A percentile compares a stretch with the other conserved stretches of the same genome.
phyloP scores from a whole-genome alignment of 2,888 invertebrate genomes.

The Brenthis daphne region DNA sequence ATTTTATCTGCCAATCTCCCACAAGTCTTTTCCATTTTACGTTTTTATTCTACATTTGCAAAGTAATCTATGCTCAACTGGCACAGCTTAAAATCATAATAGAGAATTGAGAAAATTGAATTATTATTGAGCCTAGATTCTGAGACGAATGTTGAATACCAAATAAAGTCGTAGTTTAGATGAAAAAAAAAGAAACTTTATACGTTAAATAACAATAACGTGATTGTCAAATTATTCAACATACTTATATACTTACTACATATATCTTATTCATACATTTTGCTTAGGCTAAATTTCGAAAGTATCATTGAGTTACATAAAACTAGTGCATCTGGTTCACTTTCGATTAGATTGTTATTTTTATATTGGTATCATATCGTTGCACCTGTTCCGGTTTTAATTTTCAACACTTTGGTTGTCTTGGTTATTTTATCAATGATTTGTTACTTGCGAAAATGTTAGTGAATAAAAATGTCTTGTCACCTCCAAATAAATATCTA shows the following conservation, averaged over 20 bases:
- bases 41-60: no score
- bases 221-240: not conserved
- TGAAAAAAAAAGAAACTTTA: no score
- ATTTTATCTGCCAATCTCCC: no score
- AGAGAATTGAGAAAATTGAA: no score
- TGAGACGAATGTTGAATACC: no score
- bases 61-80: no score
- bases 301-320: conserved; percentile 31
- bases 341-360: conserved; percentile 29
- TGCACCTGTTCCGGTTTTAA: conserved; percentile 8
- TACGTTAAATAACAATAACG: not conserved
- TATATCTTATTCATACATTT: not conserved
- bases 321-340: conserved; percentile 26
- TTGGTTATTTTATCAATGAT: not conserved
- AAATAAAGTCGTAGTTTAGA: no score
- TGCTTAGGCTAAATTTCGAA: conserved; percentile 15
- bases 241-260: not conserved
- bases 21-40: no score
- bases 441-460: not conserved
- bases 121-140: no score
- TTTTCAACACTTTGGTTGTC: not conserved
- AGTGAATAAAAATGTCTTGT: no score
- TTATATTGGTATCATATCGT: conserved; percentile 19
- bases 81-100: no score
- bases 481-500: no score